Conservation (phyloP, 1,140 invertebrate species). For the Dendrolimus punctatus region DNA sequence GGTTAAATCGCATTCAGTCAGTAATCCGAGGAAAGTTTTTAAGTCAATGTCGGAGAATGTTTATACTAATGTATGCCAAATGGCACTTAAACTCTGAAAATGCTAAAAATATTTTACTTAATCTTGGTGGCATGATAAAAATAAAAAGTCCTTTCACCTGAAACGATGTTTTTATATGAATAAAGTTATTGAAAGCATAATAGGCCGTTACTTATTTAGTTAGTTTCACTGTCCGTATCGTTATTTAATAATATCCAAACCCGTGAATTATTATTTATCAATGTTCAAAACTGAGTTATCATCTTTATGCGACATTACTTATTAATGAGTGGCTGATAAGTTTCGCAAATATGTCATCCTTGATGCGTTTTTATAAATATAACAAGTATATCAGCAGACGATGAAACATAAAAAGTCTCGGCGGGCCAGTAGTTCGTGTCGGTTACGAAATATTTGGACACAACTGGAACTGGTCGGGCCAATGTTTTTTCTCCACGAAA, state of each 20-base stretch:
- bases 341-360: too few relatives aligned
- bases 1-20: not conserved
- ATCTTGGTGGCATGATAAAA: constrained; percentile 32
- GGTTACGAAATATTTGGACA: constrained; percentile 20
- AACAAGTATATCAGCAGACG: too few relatives aligned
- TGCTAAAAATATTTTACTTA: constrained; percentile 43
- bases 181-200: too few relatives aligned
- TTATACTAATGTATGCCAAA: constrained; percentile 48
- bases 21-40: constrained; percentile 31
- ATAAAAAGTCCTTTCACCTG: constrained; percentile 52
- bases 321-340: too few relatives aligned
- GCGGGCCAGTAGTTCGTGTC: not conserved
- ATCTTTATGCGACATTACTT: too few relatives aligned
- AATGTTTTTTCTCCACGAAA: constrained; percentile 27
- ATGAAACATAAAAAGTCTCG: too few relatives aligned
- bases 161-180: constrained; percentile 22
- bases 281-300: too few relatives aligned
- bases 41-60: constrained; percentile 27
- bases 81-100: constrained; percentile 53
- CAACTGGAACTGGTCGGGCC: constrained; percentile 15
- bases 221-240: too few relatives aligned
- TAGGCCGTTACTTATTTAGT: too few relatives aligned
- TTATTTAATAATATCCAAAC: too few relatives aligned
- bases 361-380: too few relatives aligned
- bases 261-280: too few relatives aligned